These are phyloP conservation scores for Smutsia temminckii DNA, from an alignment of 2,797 vertebrate genomes.

Conservation along the genomic window DNA sequence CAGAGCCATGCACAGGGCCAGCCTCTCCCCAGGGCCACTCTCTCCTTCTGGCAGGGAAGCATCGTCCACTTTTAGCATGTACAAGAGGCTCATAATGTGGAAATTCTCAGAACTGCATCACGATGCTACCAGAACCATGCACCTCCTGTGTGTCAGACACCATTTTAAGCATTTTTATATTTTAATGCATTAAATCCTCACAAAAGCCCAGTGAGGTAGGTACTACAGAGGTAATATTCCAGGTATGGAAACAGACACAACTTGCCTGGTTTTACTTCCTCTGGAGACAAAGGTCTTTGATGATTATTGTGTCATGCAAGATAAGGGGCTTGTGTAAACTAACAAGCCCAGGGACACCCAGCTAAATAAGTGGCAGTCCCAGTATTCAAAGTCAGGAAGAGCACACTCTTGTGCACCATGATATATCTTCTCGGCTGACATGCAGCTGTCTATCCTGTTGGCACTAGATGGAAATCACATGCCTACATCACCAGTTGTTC, in stretches of 20 bases:
- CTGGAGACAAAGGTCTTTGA: slow-evolving; percentile 8
- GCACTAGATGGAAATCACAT: neutral
- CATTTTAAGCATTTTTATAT: neutral
- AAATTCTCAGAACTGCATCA: neutral
- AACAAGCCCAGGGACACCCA: neutral
- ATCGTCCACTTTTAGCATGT: neutral
- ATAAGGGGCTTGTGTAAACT: neutral
- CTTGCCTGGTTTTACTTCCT: slow-evolving; percentile 18
- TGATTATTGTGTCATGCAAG: neutral
- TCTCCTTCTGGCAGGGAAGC: neutral
- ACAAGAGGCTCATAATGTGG: neutral
- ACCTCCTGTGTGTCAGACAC: neutral
- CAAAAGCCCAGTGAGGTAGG: neutral
- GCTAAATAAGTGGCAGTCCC: neutral
- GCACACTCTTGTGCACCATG: accelerated
- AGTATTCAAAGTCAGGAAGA: neutral
- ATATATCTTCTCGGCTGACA: neutral
- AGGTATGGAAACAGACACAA: neutral
- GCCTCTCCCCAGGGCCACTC: neutral
- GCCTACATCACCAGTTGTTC: neutral
- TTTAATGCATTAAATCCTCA: neutral
- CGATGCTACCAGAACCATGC: neutral
- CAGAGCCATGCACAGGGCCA: neutral
- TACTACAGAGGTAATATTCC: neutral
- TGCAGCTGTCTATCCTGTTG: accelerated